Base-by-base conservation (phyloP, 2,113 vertebrate genomes). In the Eidolon helvum region DNA sequence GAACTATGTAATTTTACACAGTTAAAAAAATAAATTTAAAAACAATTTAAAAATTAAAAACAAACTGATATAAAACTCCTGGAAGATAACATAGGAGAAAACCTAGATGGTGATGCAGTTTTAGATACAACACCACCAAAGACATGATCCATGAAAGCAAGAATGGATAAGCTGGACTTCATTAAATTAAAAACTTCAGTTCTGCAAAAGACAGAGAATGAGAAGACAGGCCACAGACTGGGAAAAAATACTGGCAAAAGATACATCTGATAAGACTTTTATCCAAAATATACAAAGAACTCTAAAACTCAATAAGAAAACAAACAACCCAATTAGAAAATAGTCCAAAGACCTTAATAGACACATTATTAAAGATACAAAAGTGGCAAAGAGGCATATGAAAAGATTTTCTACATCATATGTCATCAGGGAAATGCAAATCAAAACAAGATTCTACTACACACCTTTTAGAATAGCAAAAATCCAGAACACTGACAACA, bases 11-110 rank as follows among this genome's bases (percentile, higher is more conserved):
- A 57, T 71, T 80, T 94, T 61, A 80, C 22, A 50, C 24, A 87
- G n/a, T 79, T 92, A 53, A 80, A 92, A 93, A 72, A 80, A 28
- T 53, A 71, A 86, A 84, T 85, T 85, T 91, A 28, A 80, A 72
- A 86, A 63, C n/a, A 35, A 59, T 57, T 66, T 10, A 43, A 78
- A 90, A 95, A 7, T 75, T 63, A n/a, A 82, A 90, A 69, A 77
- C 10, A 71, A 50, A 53, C 38, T 86, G 33, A 71, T 68, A 26
- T n/a, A 79, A 79, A 90, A 79, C n/a, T 66, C 57, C 48, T 90
- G 21, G 74, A 79, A 79, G 26, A 55, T 5, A 55, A 22, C 45
- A 30, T 50, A 89, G 14, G 38, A 87, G 53, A 72, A 87, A 72
- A 72, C 38, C 68, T 59, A 43, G 38, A n/a, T 15, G 40, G 66